Evolutionary conservation across 2,888 invertebrate genomes (phyloP), one percentile per base, ranked within the genome.

Genomic region (Strigamia crassipes): DNA sequence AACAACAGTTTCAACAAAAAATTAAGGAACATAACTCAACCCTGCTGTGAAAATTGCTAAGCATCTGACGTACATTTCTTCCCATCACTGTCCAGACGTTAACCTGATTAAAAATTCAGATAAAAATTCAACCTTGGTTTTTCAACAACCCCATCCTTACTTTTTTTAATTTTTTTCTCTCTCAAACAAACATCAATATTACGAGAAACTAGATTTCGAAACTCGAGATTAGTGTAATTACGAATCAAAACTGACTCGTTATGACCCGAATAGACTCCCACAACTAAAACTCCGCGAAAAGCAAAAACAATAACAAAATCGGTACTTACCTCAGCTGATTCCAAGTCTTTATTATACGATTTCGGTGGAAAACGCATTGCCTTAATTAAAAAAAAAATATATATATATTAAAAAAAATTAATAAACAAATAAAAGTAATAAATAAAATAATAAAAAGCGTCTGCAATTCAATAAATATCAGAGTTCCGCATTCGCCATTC

Each of bases 291-390:
- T 51, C 4, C 51, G 51, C n/a, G n/a, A 51, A 6, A 51, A 6
- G 51, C 51, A 51, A 9, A 51, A 51, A 51, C 4, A 42, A 31
- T 34, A 79, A 80, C 5, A 27, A 80, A 27, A 56, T 10, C 73
- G 3, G 78, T 21, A 61, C 84, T 84, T 84, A 87, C 89, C 87
- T 97, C 97, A 18, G 97, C 97, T 85, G 96, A 97, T 88, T 99
- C 99, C 83, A 99, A 90, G 88, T 99, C 98, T 87, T 97, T 97
- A 23, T 98, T 98, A 89, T 99, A 99, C 0, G 98, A 96, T 87
- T 99, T 99, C 0, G 98, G 98, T 23, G 99, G 99, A 90, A 98
- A 99, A 85, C 99, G 92, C 97, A 99, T 98, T 0, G 99, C 99
- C 89, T 97, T 21, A 84, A 21, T 78, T n/a, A n/a, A n/a, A n/a